Conservation (phyloP, 2,888 invertebrate genomes). For the Drosophila pullipes region DNA sequence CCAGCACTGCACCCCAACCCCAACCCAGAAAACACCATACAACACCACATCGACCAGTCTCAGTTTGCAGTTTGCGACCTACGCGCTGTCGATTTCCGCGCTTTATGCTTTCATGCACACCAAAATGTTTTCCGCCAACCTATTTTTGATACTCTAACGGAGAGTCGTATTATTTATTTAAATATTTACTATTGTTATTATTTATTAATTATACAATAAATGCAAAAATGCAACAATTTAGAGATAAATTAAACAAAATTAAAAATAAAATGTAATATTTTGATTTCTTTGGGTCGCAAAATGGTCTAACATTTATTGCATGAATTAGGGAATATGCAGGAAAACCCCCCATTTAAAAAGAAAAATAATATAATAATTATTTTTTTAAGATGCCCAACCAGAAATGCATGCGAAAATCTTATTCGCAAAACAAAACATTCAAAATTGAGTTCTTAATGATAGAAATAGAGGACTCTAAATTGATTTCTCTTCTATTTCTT, state of each 20-base stretch:
- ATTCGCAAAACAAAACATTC: background rate
- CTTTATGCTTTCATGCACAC: constrained; percentile 59
- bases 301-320: background rate
- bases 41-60: constrained; percentile 17
- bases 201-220: background rate
- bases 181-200: background rate
- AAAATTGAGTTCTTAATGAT: background rate
- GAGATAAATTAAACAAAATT: background rate
- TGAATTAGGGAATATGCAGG: fast-evolving
- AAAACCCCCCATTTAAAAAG: background rate
- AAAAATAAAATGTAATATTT: too few species aligned
- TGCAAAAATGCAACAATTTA: background rate
- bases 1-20: constrained; percentile 18
- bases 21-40: background rate
- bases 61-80: constrained; percentile 34
- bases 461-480: background rate
- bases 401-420: background rate
- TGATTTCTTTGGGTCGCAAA: background rate
- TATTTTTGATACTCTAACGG: constrained; percentile 22
- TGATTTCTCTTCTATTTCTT: background rate
- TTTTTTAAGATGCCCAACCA: background rate
- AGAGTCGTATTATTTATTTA: background rate
- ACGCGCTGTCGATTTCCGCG: constrained; percentile 68
- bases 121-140: constrained; percentile 34
- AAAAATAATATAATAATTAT: background rate